Evolutionary conservation across 2,113 vertebrate species (phyloP).

Genomic region (Tychaedon coryphoeus): DNA sequence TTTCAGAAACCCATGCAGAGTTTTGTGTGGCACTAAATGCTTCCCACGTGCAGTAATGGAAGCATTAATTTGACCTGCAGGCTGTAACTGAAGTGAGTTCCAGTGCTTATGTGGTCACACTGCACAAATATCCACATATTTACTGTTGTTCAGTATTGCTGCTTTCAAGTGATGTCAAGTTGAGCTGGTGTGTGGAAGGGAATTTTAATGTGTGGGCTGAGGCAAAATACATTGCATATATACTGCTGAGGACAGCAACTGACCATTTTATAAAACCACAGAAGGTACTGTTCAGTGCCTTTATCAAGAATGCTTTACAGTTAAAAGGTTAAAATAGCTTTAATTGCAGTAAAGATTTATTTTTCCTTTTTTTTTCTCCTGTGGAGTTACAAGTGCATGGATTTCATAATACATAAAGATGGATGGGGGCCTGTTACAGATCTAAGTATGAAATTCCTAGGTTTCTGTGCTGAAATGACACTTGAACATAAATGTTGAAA

Average conservation of each 20-base stretch:
- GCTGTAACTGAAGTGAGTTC: not conserved
- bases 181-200: not conserved
- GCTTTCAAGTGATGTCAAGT: not conserved
- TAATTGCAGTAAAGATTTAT: not conserved
- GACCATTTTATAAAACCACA: not conserved
- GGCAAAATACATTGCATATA: not conserved
- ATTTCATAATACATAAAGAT: not conserved
- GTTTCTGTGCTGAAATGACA: not conserved
- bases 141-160: not conserved
- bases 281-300: not conserved
- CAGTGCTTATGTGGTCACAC: not conserved
- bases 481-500: not conserved
- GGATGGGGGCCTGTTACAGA: not conserved
- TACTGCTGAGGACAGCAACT: not conserved
- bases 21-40: not conserved
- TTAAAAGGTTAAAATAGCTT: not conserved
- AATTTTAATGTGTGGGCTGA: not conserved
- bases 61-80: not conserved
- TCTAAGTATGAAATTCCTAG: not conserved
- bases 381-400: not conserved
- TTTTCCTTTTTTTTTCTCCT: not conserved
- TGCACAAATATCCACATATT: not conserved
- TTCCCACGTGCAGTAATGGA: conserved; percentile 10
- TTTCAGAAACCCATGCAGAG: not conserved
- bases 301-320: not conserved